Conservation (phyloP, 64 coral and sea anemone genomes). For the Dendrophyllia cribrosa region DNA sequence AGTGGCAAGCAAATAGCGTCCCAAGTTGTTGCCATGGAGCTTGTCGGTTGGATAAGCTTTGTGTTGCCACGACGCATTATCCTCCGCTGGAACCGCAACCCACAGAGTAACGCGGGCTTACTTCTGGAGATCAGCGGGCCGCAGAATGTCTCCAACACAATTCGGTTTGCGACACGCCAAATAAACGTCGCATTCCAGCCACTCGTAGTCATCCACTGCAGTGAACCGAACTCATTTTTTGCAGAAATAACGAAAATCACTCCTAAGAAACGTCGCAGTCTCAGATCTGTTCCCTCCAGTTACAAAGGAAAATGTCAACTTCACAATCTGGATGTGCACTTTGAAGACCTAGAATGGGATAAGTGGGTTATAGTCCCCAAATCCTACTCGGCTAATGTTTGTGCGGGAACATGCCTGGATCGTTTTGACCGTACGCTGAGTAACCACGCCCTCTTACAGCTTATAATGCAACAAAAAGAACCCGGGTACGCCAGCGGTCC, state of each 20-base stretch:
- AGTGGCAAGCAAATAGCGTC: neutral
- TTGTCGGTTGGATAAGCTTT: conserved; percentile 21
- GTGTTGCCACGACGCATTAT: neutral
- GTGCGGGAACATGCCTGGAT: conserved; percentile 5
- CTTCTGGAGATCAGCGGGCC: neutral
- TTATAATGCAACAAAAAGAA: neutral
- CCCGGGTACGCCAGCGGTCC: neutral
- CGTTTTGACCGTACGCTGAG: neutral
- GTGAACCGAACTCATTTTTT: neutral
- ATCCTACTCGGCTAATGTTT: neutral
- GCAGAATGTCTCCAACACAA: neutral
- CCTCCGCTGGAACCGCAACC: neutral
- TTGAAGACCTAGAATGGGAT: conserved; percentile 44
- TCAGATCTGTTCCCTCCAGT: neutral
- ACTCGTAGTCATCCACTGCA: conserved; percentile 5
- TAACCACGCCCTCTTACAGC: conserved; percentile 28
- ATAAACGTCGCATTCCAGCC: neutral
- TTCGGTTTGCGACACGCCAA: conserved; percentile 10
- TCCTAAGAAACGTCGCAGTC: neutral
- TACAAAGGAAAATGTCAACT: neutral
- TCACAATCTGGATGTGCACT: neutral
- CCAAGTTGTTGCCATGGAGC: neutral
- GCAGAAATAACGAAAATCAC: neutral
- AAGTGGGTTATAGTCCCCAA: conserved; percentile 8
- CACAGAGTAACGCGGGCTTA: neutral